A percentile compares a stretch with the other conserved stretches of the same genome.
These are phyloP conservation scores for Drosophila obscura DNA, from an alignment of 1,140 invertebrate genomes.

Conservation along the genomic window DNA sequence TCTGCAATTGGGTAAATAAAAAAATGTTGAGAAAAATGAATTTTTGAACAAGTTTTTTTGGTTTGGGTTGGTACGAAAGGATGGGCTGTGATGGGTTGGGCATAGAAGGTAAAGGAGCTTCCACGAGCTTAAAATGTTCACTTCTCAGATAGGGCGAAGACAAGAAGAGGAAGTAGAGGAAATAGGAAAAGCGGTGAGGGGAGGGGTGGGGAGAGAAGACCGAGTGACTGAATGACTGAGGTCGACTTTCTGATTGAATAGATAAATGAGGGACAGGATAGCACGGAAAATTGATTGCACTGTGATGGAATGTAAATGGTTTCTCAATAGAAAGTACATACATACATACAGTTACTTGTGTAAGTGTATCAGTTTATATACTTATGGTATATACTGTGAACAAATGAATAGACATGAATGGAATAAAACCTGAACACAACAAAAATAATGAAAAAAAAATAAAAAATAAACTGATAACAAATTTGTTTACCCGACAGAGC, in stretches of 20 bases:
- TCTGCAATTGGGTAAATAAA: constrained; percentile 37
- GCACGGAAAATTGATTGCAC: constrained; percentile 50
- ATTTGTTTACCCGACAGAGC: constrained; percentile 43
- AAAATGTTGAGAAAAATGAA: constrained; percentile 41
- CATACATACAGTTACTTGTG: constrained; percentile 16
- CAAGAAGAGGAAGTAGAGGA: background rate
- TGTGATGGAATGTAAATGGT: constrained; percentile 41
- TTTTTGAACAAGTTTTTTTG: constrained; percentile 38
- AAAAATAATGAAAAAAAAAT: constrained; percentile 9
- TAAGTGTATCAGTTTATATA: constrained; percentile 12
- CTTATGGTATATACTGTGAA: background rate
- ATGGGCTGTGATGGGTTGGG: background rate
- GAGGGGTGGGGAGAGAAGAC: background rate
- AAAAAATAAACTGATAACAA: constrained; percentile 43
- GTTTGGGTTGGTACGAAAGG: background rate
- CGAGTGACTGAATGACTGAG: constrained; percentile 44
- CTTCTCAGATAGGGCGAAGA: constrained; percentile 8
- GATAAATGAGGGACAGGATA: constrained; percentile 45
- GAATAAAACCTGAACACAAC: constrained; percentile 17
- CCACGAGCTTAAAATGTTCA: constrained; percentile 37
- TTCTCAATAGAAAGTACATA: constrained; percentile 21
- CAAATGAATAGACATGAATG: constrained; percentile 43
- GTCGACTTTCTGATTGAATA: constrained; percentile 70
- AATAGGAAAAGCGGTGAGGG: background rate
- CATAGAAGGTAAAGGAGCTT: constrained; percentile 9